Percentiles rank a stretch among this genome's conserved stretches.
Evolutionary conservation across 2,113 vertebrate species (phyloP).

Genomic region (Ranitomeya variabilis): DNA sequence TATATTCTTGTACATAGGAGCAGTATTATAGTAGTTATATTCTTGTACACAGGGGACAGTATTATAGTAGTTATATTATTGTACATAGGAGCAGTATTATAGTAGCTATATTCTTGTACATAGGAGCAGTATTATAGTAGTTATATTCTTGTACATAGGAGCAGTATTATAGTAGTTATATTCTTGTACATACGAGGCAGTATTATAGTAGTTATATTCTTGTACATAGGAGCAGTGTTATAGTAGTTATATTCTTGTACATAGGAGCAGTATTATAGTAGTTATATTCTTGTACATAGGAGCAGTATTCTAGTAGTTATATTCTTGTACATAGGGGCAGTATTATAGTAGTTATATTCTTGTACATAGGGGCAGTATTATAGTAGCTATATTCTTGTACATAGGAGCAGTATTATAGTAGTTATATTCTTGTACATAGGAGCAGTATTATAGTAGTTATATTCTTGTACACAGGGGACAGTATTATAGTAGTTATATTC

Average conservation of each 20-base stretch:
- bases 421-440: not conserved
- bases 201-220: constrained; percentile 7
- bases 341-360: too few relatives aligned
- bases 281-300: not conserved
- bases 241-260: not conserved
- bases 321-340: not conserved
- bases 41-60: not conserved
- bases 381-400: not conserved
- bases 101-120: constrained; percentile 1
- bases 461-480: not conserved
- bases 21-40: not conserved
- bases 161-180: not conserved
- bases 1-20: not conserved
- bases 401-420: not conserved
- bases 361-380: too few relatives aligned
- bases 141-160: too few relatives aligned
- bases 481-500: constrained; percentile 1
- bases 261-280: not conserved
- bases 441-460: not conserved
- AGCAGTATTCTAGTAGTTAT: constrained; percentile 1
- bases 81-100: not conserved
- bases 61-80: constrained; percentile 1
- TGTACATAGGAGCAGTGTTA: not conserved
- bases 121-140: too few relatives aligned
- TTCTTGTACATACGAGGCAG: not conserved